Evolutionary conservation across 2,888 invertebrate genomes (phyloP), one percentile per base, ranked within the genome.

Genomic region (Metopia argyrocephala): DNA sequence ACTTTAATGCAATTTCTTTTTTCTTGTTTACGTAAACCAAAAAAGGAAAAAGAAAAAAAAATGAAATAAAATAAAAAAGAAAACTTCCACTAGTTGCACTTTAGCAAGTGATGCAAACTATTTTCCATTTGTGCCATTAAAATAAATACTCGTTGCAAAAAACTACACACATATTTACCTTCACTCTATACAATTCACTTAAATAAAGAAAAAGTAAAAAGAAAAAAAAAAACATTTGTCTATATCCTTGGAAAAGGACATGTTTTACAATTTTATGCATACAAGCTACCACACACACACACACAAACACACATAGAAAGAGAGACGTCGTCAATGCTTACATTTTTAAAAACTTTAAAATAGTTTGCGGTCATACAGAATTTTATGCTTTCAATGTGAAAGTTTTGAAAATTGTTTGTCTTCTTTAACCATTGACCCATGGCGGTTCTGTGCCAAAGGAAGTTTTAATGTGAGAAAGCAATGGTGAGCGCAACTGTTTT

Each of bases 11-110:
- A 7, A 12, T 31, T 31, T 31, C 31, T 31, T 0, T 31, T 12
- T 12, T 12, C 0, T 31, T 12, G 7, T 31, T 31, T 31, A 2
- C 9, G 1, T 31, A 2, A 12, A 31, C 12, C 31, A 31, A 31
- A 7, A 7, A 1, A 31, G 31, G 12, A 31, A 12, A 31, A 31
- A 31, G 2, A 52, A 25, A 25, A 56, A 45, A n/a, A 12, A 46
- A 12, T n/a, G n/a, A n/a, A n/a, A 45, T 18, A 4, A 61, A 0
- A 18, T 45, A 59, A 20, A 54, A 57, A 1, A 56, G 25, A 52
- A 38, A 48, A 54, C 20, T 76, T 78, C 68, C 38, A 75, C 75
- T 66, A 66, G 70, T 66, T 79, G 75, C 70, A 79, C 70, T 70
- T 69, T 27, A 56, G 25, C 20, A 28, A 56, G 57, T 54, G 74